Base-by-base conservation (phyloP, 1,140 invertebrate species). In the Drosophila grimshawi region DNA sequence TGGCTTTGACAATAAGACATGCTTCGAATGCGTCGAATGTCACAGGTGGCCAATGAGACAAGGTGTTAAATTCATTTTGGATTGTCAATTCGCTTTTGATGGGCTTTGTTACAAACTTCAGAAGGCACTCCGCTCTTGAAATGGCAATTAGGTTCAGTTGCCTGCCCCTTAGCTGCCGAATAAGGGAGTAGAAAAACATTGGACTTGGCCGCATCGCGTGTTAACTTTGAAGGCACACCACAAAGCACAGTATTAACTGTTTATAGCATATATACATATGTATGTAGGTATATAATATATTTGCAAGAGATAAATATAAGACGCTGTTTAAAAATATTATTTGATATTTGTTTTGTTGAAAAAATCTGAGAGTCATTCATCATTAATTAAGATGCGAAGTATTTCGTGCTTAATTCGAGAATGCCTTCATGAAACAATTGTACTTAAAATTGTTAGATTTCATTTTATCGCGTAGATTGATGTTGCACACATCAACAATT, bases 111-210 rank as follows among this genome's bases (percentile, higher is more conserved):
- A 56, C 10, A n/a, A n/a, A 8, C 63, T 11, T 53, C 35, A 67
- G 69, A 72, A 48, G 5, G 45, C 30, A 19, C n/a, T 41, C 41
- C 30, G 10, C 6, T 32, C 56, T 27, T 30, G 56, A 68, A 39
- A 61, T 68, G 70, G 49, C 65, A 72, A 68, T 73, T 73, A 61
- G 51, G 43, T 39, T 43, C 56, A 68, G 49, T 49, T 53, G 59
- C 43, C 41, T 56, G 49, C 64, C 63, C 63, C 60, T 67, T 72
- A 37, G 32, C 53, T 32, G 53, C 7, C 39, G n/a, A 30, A 32
- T 7, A 32, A 57, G 52, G 2, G 11, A 3, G 11, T 30, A 19
- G 7, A 32, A n/a, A 51, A 6, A 8, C 46, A 7, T 30, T n/a
- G 27, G 7, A 7, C 6, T 29, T 10, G 7, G 48, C 27, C 48